Percentiles rank a stretch among this genome's conserved stretches.
Evolutionary conservation across 2,888 invertebrate species (phyloP).

Genomic region (Blastobasis adustella): DNA sequence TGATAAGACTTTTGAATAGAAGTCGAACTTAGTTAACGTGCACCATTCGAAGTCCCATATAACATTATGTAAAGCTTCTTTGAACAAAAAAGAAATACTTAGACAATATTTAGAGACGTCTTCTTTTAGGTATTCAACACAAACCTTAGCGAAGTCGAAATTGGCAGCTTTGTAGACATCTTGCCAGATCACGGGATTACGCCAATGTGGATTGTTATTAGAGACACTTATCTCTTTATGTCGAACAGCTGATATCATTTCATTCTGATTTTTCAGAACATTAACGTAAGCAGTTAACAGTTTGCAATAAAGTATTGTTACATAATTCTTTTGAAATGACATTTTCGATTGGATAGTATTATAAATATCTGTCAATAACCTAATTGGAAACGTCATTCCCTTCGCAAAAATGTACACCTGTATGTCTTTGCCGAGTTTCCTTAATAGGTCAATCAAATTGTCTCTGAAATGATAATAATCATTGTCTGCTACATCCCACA

Average conservation of each 20-base stretch:
- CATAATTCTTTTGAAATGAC: slow-evolving; percentile 21
- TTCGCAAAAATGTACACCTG: slow-evolving; percentile 14
- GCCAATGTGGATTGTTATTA: no score
- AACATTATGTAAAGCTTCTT: no score
- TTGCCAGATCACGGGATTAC: no score
- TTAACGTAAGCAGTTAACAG: slow-evolving; percentile 20
- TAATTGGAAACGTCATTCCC: slow-evolving; percentile 23
- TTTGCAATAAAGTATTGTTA: slow-evolving; percentile 24
- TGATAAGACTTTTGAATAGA: no score
- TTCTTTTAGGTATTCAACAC: no score
- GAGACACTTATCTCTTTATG: no score
- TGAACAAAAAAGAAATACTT: no score
- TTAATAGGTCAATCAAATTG: slow-evolving; percentile 5
- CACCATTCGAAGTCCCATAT: no score
- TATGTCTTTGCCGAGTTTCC: slow-evolving; percentile 5
- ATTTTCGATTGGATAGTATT: slow-evolving; percentile 21
- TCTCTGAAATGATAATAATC: slow-evolving; percentile 1
- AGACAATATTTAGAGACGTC: no score
- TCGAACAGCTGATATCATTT: background rate
- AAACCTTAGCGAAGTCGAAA: no score
- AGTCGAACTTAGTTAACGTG: no score
- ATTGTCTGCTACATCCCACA: slow-evolving; percentile 18
- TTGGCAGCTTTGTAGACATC: no score
- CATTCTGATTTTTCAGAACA: slow-evolving; percentile 14
- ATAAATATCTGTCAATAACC: slow-evolving; percentile 17